Evolutionary conservation across 2,113 vertebrate species (phyloP), one percentile per base, ranked within the genome.

Genomic region (Stercorarius parasiticus): DNA sequence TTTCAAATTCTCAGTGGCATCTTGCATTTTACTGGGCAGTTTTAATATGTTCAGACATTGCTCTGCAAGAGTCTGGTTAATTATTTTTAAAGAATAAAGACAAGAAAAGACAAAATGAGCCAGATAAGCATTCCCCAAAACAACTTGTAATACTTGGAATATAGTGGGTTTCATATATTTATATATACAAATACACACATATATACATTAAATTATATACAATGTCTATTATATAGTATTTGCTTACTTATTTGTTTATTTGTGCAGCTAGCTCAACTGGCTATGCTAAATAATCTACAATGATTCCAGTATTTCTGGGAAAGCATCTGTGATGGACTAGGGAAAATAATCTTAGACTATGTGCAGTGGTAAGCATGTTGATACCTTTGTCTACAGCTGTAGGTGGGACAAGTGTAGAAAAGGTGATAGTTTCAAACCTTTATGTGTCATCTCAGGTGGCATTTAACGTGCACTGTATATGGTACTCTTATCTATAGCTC

Each of bases 51-150:
- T 94, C 92, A 90, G 45, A 65, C 72, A 71, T 72, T 83, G 59
- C 91, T 95, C 56, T 93, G 29, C 56, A 91, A 93, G n/a, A 92
- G 56, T 94, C 38, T 92, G 59, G 36, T 87, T 98, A 96, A 96
- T 93, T 97, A 92, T 93, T 95, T 97, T 96, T 94, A 77, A 97
- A 94, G 73, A 56, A 77, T 62, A 94, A 97, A 96, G 90, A 86
- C 67, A 96, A 94, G 56, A 70, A 81, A 93, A 95, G 65, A 49
- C 91, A 96, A 96, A 96, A 64, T 59, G 74, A 95, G 71, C 81
- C 70, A 94, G 71, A 95, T 94, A 83, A 90, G 10, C 49, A 92
- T 91, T 43, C 64, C 86, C 45, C 82, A 94, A 96, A 97, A 45
- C 83, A 45, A 64, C 53, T 89, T 89, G 40, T 69, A 74, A 36